Evolutionary conservation across 2,113 vertebrate genomes (phyloP).

Genomic region (Antennarius striatus): DNA sequence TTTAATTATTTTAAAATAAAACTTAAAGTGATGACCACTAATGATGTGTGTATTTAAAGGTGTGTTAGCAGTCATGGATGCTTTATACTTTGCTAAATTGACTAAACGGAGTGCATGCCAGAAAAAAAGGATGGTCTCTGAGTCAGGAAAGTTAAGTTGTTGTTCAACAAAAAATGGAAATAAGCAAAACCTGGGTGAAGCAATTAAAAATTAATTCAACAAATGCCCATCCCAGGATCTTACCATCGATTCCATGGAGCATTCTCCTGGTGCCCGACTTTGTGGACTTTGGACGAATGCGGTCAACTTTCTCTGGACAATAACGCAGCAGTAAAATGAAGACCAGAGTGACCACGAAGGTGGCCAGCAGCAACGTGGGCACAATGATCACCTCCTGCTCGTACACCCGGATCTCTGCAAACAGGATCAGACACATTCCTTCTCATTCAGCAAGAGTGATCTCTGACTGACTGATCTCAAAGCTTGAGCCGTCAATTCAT

Average conservation of each 20-base stretch:
- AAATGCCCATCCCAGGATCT: neutral
- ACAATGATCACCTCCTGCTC: slow-evolving; percentile 81
- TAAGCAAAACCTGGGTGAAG: no score
- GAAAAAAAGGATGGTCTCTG: no score
- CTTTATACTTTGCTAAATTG: no score
- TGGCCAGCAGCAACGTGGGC: slow-evolving; percentile 73
- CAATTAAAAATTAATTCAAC: neutral
- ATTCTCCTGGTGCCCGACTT: slow-evolving; percentile 49
- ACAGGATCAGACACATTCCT: slow-evolving; percentile 2
- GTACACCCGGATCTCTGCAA: slow-evolving; percentile 74
- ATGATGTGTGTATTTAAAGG: no score
- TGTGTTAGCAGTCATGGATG: no score
- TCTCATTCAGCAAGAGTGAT: neutral
- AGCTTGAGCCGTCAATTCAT: no score
- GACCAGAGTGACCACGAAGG: slow-evolving; percentile 72
- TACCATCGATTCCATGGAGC: slow-evolving; percentile 78
- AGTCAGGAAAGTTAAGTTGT: no score
- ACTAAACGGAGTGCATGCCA: no score
- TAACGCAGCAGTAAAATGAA: slow-evolving; percentile 76
- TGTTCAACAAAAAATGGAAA: no score
- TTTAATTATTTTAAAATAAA: no score
- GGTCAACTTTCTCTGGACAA: slow-evolving; percentile 77
- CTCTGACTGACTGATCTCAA: neutral
- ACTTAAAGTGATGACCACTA: no score
- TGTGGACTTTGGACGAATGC: slow-evolving; percentile 31